Base-by-base conservation (phyloP, 2,113 vertebrate genomes). In the Proteles cristata region DNA sequence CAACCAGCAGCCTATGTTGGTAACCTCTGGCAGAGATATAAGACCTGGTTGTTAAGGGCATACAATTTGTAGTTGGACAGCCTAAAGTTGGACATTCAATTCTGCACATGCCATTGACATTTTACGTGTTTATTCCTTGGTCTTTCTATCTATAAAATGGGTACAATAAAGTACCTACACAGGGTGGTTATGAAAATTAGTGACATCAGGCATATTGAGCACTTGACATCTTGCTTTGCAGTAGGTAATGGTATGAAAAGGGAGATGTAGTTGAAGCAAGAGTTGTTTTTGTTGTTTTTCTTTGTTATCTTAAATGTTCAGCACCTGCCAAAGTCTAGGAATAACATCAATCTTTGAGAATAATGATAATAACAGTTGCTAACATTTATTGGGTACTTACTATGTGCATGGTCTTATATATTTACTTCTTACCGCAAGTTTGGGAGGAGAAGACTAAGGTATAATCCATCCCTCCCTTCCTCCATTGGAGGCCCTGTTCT, bases 391-490 rank as follows among this genome's bases (percentile, higher is more conserved):
- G 69, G 21, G 53, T 19, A 73, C 7, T 7, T 14, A 23, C 19
- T 83, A 4, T 10, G 23, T n/a, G 43, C 43, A 1, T 69, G 58
- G 33, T 50, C 10, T 77, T 85, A 31, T 65, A 33, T 16, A 80
- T 43, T 31, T 45, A 55, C 19, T 55, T 43, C 16, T 83, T 43
- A 23, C 48, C 4, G 4, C 25, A 63, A n/a, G 28, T 65, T 55
- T 23, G 1, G 39, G n/a, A 43, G 5, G 43, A 86, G 85, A 88
- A 50, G 48, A 35, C 26, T 39, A 0, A 43, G 28, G 86, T 33
- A 11, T 1, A 1, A 23, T 73, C 43, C 15, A 5, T 31, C 4
- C 48, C 11, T 4, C 7, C 31, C 0, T 43, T 19, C 11, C 17
- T 85, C 58, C 35, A 1, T 26, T 50, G 61, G 4, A 23, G 58